These are phyloP conservation scores for Caprella mutica DNA, from an alignment of 2,888 invertebrate genomes.

Conservation along the genomic window DNA sequence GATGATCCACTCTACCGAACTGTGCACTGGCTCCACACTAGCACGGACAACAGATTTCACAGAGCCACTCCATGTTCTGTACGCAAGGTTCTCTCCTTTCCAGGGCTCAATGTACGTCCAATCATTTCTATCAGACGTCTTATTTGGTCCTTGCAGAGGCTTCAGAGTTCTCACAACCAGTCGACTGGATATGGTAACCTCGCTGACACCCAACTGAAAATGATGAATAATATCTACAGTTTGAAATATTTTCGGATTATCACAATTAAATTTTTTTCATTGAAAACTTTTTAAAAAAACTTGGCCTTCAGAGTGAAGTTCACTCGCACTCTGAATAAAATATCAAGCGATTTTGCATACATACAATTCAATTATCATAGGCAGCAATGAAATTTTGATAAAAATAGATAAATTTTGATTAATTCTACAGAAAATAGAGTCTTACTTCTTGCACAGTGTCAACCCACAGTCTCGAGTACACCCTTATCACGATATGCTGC, in stretches of 20 bases:
- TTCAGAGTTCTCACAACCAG: constrained; percentile 15
- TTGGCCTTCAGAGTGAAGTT: too few species aligned
- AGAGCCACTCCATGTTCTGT: constrained; percentile 14
- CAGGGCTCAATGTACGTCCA: background rate
- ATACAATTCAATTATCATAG: too few species aligned
- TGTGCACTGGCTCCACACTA: constrained; percentile 36
- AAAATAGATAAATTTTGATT: background rate
- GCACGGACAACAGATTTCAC: constrained; percentile 21
- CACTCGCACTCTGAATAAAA: too few species aligned
- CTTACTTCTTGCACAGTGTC: constrained; percentile 66
- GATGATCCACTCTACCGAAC: constrained; percentile 57
- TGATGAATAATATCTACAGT: background rate
- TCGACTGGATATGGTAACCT: constrained; percentile 22
- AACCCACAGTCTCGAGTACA: constrained; percentile 65
- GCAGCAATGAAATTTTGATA: background rate
- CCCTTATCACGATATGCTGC: constrained; percentile 59
- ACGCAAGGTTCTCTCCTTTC: background rate
- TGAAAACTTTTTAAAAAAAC: too few species aligned
- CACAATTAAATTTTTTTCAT: too few species aligned
- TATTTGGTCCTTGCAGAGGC: background rate
- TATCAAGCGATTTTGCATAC: too few species aligned
- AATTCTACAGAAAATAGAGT: background rate
- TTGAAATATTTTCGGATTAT: too few species aligned
- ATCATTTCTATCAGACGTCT: background rate
- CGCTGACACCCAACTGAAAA: constrained; percentile 13